Conservation (phyloP, 2,113 vertebrate genomes). For the Castor canadensis region DNA sequence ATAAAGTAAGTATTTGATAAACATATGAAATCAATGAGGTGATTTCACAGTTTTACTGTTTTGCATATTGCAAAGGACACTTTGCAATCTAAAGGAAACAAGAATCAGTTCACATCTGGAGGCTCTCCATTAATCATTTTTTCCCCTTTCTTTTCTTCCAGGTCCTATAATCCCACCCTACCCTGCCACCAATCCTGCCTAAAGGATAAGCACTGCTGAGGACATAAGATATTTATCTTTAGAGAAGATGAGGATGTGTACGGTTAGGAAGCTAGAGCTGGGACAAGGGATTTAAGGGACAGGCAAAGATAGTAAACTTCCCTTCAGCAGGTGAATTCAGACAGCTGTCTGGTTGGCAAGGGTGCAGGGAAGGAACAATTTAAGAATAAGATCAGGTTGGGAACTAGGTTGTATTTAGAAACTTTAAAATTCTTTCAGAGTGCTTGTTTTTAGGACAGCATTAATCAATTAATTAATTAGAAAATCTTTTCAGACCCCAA, state of each 20-base stretch:
- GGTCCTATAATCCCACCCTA: not conserved
- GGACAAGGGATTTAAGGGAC: not conserved
- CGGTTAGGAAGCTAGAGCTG: not conserved
- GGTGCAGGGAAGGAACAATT: not conserved
- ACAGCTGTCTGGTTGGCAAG: not conserved
- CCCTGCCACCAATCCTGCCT: not conserved
- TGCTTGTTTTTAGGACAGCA: no score
- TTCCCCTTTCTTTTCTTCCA: not conserved
- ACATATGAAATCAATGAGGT: not conserved
- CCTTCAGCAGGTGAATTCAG: not conserved
- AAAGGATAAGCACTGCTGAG: not conserved
- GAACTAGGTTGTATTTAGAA: not conserved
- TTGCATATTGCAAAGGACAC: not conserved
- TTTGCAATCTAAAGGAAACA: conserved; percentile 14
- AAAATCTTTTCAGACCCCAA: not conserved
- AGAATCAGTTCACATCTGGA: not conserved
- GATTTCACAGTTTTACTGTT: not conserved
- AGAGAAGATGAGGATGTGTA: not conserved
- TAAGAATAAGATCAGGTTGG: not conserved
- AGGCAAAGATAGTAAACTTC: not conserved
- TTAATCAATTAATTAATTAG: no score
- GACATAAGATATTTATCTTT: not conserved
- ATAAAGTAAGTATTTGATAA: not conserved
- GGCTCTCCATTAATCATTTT: not conserved
- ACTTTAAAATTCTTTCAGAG: not conserved